Evolutionary conservation across 2,797 vertebrate genomes (phyloP).

Genomic region (Streptopelia turtur): DNA sequence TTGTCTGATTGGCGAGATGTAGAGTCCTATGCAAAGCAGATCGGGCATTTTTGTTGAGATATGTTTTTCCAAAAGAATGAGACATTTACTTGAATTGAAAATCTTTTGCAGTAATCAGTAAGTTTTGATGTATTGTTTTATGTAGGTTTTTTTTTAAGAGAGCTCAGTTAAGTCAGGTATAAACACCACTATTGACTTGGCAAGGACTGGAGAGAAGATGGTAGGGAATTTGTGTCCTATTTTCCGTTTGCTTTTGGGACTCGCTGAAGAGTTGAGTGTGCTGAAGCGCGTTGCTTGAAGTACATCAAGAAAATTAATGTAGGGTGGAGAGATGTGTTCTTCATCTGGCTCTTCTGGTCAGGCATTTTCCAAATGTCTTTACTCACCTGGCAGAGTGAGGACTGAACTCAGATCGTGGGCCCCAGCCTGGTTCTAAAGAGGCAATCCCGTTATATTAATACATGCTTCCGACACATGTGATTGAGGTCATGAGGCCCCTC

Average conservation of each 20-base stretch:
- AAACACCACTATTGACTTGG: not conserved
- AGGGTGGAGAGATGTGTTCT: not conserved
- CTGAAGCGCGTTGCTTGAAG: not conserved
- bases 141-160: not conserved
- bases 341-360: constrained; percentile 12
- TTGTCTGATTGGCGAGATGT: constrained; percentile 39
- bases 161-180: not conserved
- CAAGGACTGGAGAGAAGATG: not conserved
- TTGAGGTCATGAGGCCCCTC: not conserved
- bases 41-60: not conserved
- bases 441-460: not conserved
- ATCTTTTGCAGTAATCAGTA: not conserved
- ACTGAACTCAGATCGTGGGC: not conserved
- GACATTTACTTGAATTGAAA: not conserved
- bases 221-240: not conserved
- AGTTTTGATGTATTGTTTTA: not conserved
- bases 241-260: not conserved
- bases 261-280: not conserved
- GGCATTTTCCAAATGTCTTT: not conserved
- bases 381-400: not conserved
- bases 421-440: fast-evolving
- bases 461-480: fast-evolving
- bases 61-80: not conserved
- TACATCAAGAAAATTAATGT: not conserved
- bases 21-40: not conserved